Base-by-base conservation (phyloP, 30 jellyfish, hydroid and myxozoan genomes). In the Rhopilema esculentum region DNA sequence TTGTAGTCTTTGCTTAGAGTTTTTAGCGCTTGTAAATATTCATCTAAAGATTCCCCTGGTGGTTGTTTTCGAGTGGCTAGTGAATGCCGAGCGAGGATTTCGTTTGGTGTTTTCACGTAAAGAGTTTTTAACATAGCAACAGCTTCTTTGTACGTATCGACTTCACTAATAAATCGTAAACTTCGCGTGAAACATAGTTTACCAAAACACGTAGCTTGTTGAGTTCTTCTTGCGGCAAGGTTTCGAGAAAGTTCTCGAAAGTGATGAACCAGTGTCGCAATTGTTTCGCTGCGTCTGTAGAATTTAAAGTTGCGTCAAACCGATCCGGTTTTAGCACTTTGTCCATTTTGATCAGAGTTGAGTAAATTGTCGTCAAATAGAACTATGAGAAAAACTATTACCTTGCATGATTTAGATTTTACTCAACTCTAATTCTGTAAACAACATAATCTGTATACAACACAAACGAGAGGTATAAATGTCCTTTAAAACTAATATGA, bases 241-340 rank as follows among this genome's bases (percentile, higher is more conserved):
- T 70, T 18, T 83, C 93, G 70, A 91, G 66, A 84, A 78, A 91
- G 68, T 75, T 83, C 77, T 84, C 91, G 66, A 91, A 91, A 27
- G 96, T 91, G 68, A 70, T 49, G 16, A 74, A 82, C 97, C 96
- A 91, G 71, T 91, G 92, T 52, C 79, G 84, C 94, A 79, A 90
- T 30, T 51, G 68, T 67, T 84, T 74, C 33, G 86, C 95, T 2
- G 95, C 94, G 21, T 64, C 82, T 22, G 91, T 32, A 15, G 88
- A 22, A 77, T 83, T 84, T 30, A 91, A 91, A 63, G 50, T 30
- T 9, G 68, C 86, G 72, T 78, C 95, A 29, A 90, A 70, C 67
- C 96, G 77, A 20, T 88, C 95, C 68, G 97, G 97, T 61, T 64
- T 66, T 72, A 88, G 76, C 23, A 80, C 79, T 88, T 73, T 69